phyloP scores from a whole-genome alignment of 2,888 invertebrate species.

The Leucophora obtusa region DNA sequence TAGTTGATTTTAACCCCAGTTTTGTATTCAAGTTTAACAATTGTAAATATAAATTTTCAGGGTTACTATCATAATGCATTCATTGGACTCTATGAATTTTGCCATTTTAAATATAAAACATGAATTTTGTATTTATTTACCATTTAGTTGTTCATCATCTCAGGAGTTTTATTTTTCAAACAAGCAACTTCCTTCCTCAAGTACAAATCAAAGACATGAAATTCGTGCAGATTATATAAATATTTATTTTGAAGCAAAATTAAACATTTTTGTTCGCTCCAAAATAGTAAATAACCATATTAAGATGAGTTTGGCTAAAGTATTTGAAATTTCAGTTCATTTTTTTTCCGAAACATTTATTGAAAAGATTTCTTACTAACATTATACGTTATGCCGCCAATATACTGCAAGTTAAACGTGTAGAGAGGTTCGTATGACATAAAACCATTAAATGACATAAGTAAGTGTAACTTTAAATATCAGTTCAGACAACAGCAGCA shows the following conservation, averaged over 20 bases:
- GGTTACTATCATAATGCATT: background rate
- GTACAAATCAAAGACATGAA: constrained; percentile 1
- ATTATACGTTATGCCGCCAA: background rate
- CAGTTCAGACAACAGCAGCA: background rate
- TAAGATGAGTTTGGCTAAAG: background rate
- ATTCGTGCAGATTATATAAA: constrained; percentile 3
- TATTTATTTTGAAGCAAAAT: background rate
- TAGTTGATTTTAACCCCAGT: too few species aligned
- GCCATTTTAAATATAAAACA: background rate
- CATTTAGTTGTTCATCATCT: background rate
- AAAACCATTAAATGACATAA: constrained; percentile 22
- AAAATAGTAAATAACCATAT: background rate
- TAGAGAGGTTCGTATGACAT: background rate
- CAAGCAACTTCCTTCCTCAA: background rate
- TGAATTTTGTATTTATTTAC: background rate
- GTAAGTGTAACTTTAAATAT: constrained; percentile 16
- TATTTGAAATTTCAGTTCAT: background rate
- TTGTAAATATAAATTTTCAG: background rate
- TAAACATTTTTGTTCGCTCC: background rate
- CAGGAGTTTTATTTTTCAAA: background rate
- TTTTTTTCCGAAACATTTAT: background rate
- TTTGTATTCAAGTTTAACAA: background rate
- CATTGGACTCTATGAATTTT: background rate
- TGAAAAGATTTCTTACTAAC: background rate
- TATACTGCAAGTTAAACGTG: background rate